Evolutionary conservation across 53 echinoderm and acorn worm genomes (phyloP), one percentile per base, ranked within the genome.

Genomic region (Zoroaster sp.): DNA sequence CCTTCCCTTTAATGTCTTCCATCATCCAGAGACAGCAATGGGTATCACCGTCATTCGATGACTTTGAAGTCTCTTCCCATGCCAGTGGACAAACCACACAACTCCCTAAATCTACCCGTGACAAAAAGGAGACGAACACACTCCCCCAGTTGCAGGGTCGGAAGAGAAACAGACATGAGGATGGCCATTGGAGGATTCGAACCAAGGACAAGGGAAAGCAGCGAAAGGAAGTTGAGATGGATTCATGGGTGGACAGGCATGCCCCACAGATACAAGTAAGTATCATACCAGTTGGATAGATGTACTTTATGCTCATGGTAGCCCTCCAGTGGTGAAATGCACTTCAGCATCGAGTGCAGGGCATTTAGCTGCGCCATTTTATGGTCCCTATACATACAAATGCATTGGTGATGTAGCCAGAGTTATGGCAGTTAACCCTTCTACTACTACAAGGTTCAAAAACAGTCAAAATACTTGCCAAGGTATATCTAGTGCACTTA

Each of bases 11-110:
- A n/a, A n/a, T n/a, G n/a, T n/a, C n/a, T n/a, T n/a, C n/a, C n/a
- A n/a, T n/a, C n/a, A n/a, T n/a, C 21, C 79, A 93, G 90, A 87
- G 86, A 69, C 87, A 90, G 36, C 73, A 88, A 74, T 97, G 97
- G 97, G 93, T 97, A 12, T 90, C 90, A 10, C 80, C 97, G 4
- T 93, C 97, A 33, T 97, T 97, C 91, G 96, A 89, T 80, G 94
- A 87, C 42, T 80, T 87, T 47, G 88, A 71, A 9, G 28, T 9
- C 11, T 21, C 17, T 2, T 28, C 63, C 3, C 63, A 28, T 59
- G 66, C 44, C 39, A 79, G 46, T 23, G 35, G 35, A 81, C 40
- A 34, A 81, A 68, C 28, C 9, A 34, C 23, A 23, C 52, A 51
- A 20, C 38, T 1, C 3, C 35, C 33, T 0, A 59, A 59, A 59